Percentiles rank a stretch among this genome's conserved stretches.
Conservation (phyloP, 2,888 invertebrate genomes). For the Stramonita haemastoma region DNA sequence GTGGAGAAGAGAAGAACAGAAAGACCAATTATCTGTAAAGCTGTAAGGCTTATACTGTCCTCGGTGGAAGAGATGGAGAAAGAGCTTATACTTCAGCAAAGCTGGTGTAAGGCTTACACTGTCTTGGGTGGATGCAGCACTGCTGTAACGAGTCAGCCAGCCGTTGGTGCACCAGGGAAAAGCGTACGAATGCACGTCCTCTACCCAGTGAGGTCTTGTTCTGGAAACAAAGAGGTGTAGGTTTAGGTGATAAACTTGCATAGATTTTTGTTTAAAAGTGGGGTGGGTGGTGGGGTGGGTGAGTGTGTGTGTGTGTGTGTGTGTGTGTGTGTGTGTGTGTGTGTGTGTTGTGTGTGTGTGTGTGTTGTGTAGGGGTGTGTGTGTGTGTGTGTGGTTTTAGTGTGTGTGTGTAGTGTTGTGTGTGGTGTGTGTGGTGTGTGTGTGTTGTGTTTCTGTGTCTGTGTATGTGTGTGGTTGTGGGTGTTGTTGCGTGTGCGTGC, state of each 20-base stretch:
- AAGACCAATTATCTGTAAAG: too few relatives aligned
- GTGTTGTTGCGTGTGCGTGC: background rate
- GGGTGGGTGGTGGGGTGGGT: background rate
- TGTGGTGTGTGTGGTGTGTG: too few relatives aligned
- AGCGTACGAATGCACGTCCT: constrained; percentile 78
- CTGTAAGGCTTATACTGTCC: too few relatives aligned
- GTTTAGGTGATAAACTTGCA: too few relatives aligned
- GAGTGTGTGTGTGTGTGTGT: too few relatives aligned
- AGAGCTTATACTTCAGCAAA: too few relatives aligned
- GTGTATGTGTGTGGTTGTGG: background rate
- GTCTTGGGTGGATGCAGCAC: constrained; percentile 75
- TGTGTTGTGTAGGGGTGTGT: background rate
- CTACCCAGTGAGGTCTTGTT: constrained; percentile 77
- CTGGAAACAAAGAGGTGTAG: constrained; percentile 56
- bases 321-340: constrained; percentile 4
- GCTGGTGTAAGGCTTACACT: constrained; percentile 58
- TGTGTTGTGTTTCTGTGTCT: background rate
- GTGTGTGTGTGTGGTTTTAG: too few relatives aligned
- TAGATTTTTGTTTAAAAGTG: background rate
- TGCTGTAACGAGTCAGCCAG: constrained; percentile 78
- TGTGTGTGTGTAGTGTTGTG: background rate
- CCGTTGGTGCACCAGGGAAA: constrained; percentile 77
- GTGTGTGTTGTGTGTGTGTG: background rate
- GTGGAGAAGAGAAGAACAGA: too few relatives aligned
- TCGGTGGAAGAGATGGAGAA: too few relatives aligned